Percentiles rank a stretch among this genome's conserved stretches.
Evolutionary conservation across 2,888 invertebrate species (phyloP).

Genomic region (Caenorhabditis virilis): DNA sequence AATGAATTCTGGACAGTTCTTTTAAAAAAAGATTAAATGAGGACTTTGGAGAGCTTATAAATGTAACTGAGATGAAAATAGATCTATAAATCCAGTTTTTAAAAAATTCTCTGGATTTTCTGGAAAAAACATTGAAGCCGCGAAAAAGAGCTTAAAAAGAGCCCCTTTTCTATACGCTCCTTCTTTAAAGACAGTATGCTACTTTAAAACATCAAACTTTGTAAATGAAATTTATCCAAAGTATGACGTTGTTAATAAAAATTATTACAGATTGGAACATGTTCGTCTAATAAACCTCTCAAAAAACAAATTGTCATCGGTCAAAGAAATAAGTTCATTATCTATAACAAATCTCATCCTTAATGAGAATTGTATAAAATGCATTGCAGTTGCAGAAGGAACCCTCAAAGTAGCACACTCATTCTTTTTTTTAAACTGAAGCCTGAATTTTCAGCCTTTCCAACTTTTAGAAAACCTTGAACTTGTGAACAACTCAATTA

Average conservation of each 20-base stretch:
- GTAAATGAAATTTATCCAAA: not conserved
- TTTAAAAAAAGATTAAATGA: too few species aligned
- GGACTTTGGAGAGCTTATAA: too few species aligned
- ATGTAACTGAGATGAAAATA: too few species aligned
- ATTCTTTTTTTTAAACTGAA: too few species aligned
- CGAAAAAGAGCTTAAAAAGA: too few species aligned
- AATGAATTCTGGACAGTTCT: not conserved
- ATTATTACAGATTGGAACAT: slow-evolving; percentile 7
- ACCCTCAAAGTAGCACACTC: not conserved
- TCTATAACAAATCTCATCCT: slow-evolving; percentile 21
- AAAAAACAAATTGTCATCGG: slow-evolving; percentile 23
- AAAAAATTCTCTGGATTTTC: too few species aligned
- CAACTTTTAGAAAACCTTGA: slow-evolving; percentile 25
- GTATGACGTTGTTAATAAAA: not conserved
- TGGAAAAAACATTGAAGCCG: too few species aligned
- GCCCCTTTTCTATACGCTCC: too few species aligned
- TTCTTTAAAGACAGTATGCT: too few species aligned
- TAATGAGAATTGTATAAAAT: slow-evolving; percentile 23
- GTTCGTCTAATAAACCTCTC: slow-evolving; percentile 24
- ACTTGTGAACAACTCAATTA: slow-evolving; percentile 20
- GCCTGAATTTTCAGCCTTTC: slow-evolving; percentile 16
- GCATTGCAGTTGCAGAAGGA: slow-evolving; percentile 14
- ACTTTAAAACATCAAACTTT: too few species aligned
- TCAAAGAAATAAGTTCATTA: slow-evolving; percentile 23
- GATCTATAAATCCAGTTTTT: too few species aligned